Evolutionary conservation across 2,888 invertebrate genomes (phyloP), one percentile per base, ranked within the genome.

Genomic region (Torymus aiolomorphi): DNA sequence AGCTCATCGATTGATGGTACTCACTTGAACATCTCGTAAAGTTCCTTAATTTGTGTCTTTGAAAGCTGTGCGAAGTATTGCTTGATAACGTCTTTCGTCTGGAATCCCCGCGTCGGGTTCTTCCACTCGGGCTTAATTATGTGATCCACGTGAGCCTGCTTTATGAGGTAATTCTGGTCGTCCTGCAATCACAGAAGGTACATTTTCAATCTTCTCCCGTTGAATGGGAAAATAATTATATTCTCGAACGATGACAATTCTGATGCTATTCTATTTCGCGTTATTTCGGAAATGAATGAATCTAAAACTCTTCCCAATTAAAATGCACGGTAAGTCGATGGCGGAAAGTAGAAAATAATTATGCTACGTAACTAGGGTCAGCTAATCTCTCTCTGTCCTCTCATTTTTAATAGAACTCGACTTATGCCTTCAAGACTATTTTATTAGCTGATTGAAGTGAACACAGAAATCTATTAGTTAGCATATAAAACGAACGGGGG

Each of bases 81-180:
- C 87, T 93, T 93, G 82, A 95, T 93, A 85, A 95, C 93, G 84
- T 95, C 94, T 76, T 94, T 92, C 0, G 96, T 95, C 85, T 95
- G 94, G 78, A 94, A 92, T 11, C 95, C 95, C 86, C 95, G 95
- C 52, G 95, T 95, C 82, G 95, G 94, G 91, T 96, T 96, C 83
- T 94, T 94, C 96, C 96, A 96, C 87, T 96, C 95, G 0, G 96
- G 96, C 87, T 95, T 94, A 79, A 96, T 94, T 77, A 95, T 92
- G 84, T 94, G 94, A 85, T 95, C 94, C 67, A 96, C 92, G 51
- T 93, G 94, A 65, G 95, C 94, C 90, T 94, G 93, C 89, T 95
- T 94, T 86, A 96, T 96, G 85, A 96, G 91, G 91, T 94, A 96
- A 88, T 94, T 93, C 91, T 96, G 96, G 91, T 96, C 96, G 88